Evolutionary conservation across 2,113 vertebrate genomes (phyloP).

Genomic region (Plecturocebus donacophilus): DNA sequence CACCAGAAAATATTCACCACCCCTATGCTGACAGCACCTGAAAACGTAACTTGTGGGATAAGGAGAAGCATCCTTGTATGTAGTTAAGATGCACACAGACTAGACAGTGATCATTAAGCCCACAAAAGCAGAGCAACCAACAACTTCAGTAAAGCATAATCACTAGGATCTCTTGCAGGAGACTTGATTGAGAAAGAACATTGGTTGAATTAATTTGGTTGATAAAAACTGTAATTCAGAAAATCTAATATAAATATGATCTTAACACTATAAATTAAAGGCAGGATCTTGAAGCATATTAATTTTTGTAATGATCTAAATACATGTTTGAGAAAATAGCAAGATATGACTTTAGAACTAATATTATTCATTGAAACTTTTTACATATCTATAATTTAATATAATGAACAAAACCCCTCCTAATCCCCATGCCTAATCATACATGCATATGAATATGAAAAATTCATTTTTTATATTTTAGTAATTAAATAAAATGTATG

Average conservation of each 20-base stretch:
- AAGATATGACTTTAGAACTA: neutral
- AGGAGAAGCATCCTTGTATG: neutral
- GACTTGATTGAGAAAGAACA: neutral
- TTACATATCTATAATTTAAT: neutral
- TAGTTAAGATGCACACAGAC: neutral
- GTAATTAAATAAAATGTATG: neutral
- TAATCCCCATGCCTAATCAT: neutral
- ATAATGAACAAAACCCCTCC: neutral
- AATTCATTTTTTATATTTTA: constrained; percentile 16
- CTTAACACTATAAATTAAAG: neutral
- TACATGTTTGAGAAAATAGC: neutral
- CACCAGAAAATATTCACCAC: neutral
- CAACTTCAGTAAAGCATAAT: neutral
- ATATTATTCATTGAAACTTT: neutral
- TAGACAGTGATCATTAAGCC: neutral
- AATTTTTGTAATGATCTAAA: neutral
- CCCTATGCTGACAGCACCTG: neutral
- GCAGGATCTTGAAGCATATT: neutral
- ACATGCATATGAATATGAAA: neutral
- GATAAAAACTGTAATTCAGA: neutral
- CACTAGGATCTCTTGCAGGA: neutral
- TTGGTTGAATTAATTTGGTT: neutral
- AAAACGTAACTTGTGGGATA: neutral
- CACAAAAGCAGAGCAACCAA: too few species aligned
- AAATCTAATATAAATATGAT: neutral